Percentiles rank a stretch among this genome's conserved stretches.
Conservation (phyloP, 2,797 vertebrate species). For the Acanthurus leucopareius region DNA sequence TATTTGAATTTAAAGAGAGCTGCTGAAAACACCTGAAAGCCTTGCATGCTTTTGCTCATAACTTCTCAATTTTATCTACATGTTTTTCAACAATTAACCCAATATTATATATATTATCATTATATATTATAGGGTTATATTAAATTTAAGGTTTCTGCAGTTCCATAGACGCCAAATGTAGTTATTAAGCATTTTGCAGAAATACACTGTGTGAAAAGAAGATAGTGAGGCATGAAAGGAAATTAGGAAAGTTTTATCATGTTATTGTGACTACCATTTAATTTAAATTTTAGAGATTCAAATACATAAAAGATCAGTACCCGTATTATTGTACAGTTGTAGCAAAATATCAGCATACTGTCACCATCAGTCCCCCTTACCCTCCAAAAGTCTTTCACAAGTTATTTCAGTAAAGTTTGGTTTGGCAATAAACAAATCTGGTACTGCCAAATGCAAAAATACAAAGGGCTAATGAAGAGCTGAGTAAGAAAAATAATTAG, state of each 20-base stretch:
- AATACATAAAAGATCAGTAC: background rate
- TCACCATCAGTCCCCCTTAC: background rate
- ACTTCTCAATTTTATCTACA: background rate
- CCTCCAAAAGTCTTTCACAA: background rate
- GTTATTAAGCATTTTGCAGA: slow-evolving; percentile 14
- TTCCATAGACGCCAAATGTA: background rate
- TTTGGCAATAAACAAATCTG: background rate
- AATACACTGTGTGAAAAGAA: slow-evolving; percentile 2
- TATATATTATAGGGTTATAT: no score
- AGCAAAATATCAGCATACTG: background rate
- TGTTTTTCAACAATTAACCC: slow-evolving; percentile 19
- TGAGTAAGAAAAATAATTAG: background rate
- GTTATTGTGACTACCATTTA: background rate
- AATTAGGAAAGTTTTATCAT: background rate
- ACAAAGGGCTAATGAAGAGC: background rate
- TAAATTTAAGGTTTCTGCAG: slow-evolving; percentile 13
- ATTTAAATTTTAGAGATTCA: background rate
- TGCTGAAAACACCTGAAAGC: slow-evolving; percentile 9
- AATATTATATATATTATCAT: no score
- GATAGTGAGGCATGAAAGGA: background rate
- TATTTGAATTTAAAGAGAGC: slow-evolving; percentile 29
- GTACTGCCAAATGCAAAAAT: background rate
- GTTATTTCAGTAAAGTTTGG: background rate
- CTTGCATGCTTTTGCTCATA: background rate
- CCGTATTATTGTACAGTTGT: background rate